These are phyloP conservation scores for Blastobasis adustella DNA, from an alignment of 2,888 invertebrate genomes.

Conservation along the genomic window DNA sequence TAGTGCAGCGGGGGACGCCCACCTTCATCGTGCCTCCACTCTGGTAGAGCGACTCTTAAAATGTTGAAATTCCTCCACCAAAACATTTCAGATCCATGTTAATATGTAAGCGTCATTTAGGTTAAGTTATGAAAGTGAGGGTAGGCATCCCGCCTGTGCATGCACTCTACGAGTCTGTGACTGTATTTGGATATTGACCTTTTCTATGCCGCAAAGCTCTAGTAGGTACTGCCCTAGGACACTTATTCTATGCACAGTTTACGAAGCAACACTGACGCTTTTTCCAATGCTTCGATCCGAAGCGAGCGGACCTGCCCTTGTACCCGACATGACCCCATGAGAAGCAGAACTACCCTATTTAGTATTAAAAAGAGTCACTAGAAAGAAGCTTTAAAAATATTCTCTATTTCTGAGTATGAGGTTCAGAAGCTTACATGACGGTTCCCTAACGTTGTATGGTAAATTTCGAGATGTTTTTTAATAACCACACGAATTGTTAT, in stretches of 20 bases:
- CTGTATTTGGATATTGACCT: constrained; percentile 51
- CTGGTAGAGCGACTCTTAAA: too few relatives aligned
- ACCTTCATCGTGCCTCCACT: neutral
- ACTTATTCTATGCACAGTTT: constrained; percentile 39
- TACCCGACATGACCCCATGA: too few relatives aligned
- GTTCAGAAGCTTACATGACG: constrained; percentile 31
- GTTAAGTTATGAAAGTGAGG: too few relatives aligned
- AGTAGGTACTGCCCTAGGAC: constrained; percentile 12
- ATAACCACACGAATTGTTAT: constrained; percentile 25
- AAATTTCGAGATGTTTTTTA: constrained; percentile 12
- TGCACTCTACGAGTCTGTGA: constrained; percentile 42
- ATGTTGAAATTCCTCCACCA: too few relatives aligned
- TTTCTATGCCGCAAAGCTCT: constrained; percentile 46
- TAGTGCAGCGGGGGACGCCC: neutral
- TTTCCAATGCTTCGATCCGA: neutral
- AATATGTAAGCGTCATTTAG: too few relatives aligned
- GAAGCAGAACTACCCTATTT: too few relatives aligned
- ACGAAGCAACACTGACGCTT: constrained; percentile 49
- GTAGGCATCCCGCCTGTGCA: neutral
- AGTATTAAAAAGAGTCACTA: too few relatives aligned
- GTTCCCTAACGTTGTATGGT: constrained; percentile 34
- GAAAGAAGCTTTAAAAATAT: too few relatives aligned
- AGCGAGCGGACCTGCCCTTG: neutral
- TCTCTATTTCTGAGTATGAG: constrained; percentile 12
- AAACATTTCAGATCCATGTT: too few relatives aligned